Base-by-base conservation (phyloP, 2,888 invertebrate genomes). In the Netelia virgata region DNA sequence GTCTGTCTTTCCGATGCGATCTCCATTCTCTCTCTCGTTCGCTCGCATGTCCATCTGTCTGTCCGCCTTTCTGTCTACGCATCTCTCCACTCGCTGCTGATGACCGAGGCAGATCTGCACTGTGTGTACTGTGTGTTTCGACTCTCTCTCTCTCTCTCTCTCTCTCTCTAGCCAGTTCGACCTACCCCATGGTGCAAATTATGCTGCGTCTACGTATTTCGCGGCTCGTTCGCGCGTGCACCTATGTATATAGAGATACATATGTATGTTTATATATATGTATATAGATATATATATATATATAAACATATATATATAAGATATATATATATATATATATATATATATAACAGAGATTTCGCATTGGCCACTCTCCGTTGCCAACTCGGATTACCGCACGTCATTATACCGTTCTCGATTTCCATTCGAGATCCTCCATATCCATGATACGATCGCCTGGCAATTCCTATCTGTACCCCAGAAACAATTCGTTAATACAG, bases 381-480 rank as follows among this genome's bases (percentile, higher is more conserved):
- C 74, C 73, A 79, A 64, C 79, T 64, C 66, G 79, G 70, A 83
- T 83, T 83, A 79, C 75, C 79, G 66, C 79, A 75, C 75, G 75
- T 72, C 79, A 83, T 83, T 79, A 83, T 79, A 79, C 83, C 64
- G 55, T 83, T 80, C 75, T 64, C 80, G 68, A 80, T 73, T 84
- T 73, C 73, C 72, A 81, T 81, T 55, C 80, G 72, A 61, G 69
- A 66, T 73, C 75, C 23, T 70, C 55, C 50, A 61, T 77, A 68
- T 50, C 9, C 57, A 57, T 50, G 11, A 68, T 55, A 57, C 66
- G 47, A 53, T 57, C 57, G 18, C 16, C 16, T 18, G 57, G 57
- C 41, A 76, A 41, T 50, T 59, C 64, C 55, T n/a, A 6, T 20
- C 11, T 11, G 20, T 70, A 64, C 41, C 36, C 47, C 59, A 63